Evolutionary conservation across 2,888 invertebrate species (phyloP), one percentile per base, ranked within the genome.

Genomic region (Cephus rjabovi): DNA sequence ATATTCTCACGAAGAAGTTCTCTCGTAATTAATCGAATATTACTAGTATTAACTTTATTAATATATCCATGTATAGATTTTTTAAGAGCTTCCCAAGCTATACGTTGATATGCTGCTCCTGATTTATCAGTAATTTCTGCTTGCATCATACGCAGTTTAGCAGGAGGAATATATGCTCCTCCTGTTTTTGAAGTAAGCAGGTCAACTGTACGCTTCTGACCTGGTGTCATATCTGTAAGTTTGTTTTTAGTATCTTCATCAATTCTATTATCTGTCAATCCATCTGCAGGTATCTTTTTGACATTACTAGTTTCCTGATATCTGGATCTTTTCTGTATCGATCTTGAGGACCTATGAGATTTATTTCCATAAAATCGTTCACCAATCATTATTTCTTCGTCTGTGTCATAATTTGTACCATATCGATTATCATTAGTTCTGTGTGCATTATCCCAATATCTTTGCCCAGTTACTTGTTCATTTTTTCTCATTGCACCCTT

Each of bases 41-140:
- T 99, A 23, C 97, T 96, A 0, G 97, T 97, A 90, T 99, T 99
- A 1, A 99, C 96, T 93, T 99, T 99, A 92, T 99, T 99, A 79
- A 99, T 98, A 84, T 97, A 96, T 85, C 99, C 99, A 89, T 99
- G 98, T 83, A 99, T 97, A 12, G 98, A 98, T 91, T 99, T 99
- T 91, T 99, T 99, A 34, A 99, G 92, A 0, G 98, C 98, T 93
- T 99, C 99, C 99, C 99, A 99, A 1, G 99, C 97, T 75, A 99
- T 95, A 84, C 99, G 93, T 91, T 99, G 99, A 92, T 97, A 99
- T 1, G 97, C 97, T 34, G 96, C 95, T 81, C 98, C 97, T n/a
- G 96, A 94, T 93, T 99, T 99, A 89, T 99, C 99, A 0, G 97
- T 97, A 76, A 99, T 98, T 91, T 97, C 96, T 0, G 96, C 97